These are phyloP conservation scores for Macquaria australasica DNA, from an alignment of 2,113 vertebrate genomes.

Conservation along the genomic window DNA sequence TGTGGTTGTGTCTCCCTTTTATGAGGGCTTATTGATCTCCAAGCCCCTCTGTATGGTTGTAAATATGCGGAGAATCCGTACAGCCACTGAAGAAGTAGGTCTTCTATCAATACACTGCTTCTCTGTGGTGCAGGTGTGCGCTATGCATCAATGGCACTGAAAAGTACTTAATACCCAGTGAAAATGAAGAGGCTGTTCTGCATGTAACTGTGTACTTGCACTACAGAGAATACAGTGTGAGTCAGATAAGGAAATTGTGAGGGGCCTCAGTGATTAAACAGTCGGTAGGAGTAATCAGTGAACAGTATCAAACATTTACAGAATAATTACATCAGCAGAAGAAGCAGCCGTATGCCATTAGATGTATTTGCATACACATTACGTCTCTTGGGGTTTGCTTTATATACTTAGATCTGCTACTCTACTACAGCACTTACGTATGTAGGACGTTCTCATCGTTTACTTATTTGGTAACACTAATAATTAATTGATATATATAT, in stretches of 20 bases:
- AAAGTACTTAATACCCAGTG: background rate
- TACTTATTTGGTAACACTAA: too few relatives aligned
- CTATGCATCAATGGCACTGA: background rate
- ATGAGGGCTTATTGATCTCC: background rate
- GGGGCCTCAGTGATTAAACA: background rate
- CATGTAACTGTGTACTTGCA: background rate
- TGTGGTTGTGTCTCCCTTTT: constrained; percentile 3
- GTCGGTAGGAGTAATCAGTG: background rate
- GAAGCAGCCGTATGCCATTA: background rate
- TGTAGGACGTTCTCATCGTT: background rate
- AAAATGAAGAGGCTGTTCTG: background rate
- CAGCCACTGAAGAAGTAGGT: background rate
- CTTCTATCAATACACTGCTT: background rate
- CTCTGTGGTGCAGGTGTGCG: background rate
- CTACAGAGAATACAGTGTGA: too few relatives aligned
- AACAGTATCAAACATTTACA: background rate
- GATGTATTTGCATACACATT: background rate
- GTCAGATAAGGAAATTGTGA: background rate
- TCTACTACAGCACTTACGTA: too few relatives aligned
- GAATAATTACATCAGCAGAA: background rate
- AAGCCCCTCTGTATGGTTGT: background rate
- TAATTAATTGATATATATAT: too few relatives aligned
- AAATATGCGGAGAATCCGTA: background rate
- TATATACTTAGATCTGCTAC: background rate
- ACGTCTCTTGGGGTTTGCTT: background rate